These are phyloP conservation scores for Caenorhabditis latens DNA, from an alignment of 1,140 invertebrate genomes.

Conservation along the genomic window DNA sequence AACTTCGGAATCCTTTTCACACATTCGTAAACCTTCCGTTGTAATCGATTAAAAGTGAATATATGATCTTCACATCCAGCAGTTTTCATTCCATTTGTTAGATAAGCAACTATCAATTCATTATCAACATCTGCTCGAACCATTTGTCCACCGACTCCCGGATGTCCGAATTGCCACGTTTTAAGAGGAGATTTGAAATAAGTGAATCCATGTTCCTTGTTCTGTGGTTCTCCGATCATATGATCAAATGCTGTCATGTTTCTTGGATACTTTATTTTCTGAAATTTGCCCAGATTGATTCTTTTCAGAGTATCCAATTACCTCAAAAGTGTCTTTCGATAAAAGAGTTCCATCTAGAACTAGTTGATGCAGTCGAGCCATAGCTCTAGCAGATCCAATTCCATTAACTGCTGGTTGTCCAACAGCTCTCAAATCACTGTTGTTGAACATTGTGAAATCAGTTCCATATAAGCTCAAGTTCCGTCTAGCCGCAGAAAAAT, in stretches of 20 bases:
- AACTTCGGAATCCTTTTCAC: constrained; percentile 48
- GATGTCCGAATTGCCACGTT: constrained; percentile 67
- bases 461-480: constrained; percentile 42
- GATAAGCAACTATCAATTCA: constrained; percentile 64
- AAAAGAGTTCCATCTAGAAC: constrained; percentile 61
- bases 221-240: constrained; percentile 58
- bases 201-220: constrained; percentile 64
- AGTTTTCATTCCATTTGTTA: constrained; percentile 67
- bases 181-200: constrained; percentile 63
- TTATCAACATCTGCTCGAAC: constrained; percentile 63
- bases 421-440: constrained; percentile 61
- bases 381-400: constrained; percentile 61
- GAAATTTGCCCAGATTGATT: neutral
- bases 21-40: constrained; percentile 57
- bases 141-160: constrained; percentile 67
- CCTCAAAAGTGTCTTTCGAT: constrained; percentile 51
- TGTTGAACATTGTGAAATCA: constrained; percentile 67
- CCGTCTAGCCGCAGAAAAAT: constrained; percentile 20
- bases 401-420: constrained; percentile 65
- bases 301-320: neutral
- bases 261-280: constrained; percentile 58
- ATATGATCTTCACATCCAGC: constrained; percentile 64
- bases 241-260: constrained; percentile 60
- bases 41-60: constrained; percentile 61
- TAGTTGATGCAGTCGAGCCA: constrained; percentile 58